These are phyloP conservation scores for Probaryconus sp. DNA, from an alignment of 1,140 invertebrate genomes.

Conservation along the genomic window DNA sequence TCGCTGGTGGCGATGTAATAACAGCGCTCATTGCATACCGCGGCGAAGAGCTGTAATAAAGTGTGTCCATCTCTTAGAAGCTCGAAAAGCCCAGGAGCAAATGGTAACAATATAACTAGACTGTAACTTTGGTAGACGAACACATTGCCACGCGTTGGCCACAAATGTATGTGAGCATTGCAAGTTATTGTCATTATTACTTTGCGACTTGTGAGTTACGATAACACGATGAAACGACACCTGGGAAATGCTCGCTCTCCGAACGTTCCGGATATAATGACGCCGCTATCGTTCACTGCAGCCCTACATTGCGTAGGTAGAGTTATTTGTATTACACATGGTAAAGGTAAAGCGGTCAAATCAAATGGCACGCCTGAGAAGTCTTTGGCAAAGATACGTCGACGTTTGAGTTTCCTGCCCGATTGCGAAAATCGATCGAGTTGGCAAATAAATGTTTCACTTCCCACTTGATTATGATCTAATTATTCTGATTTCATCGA, in stretches of 20 bases:
- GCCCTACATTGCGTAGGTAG: constrained; percentile 14
- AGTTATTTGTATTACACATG: constrained; percentile 29
- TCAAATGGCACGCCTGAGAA: constrained; percentile 17
- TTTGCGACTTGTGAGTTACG: constrained; percentile 42
- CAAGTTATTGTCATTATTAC: constrained; percentile 47
- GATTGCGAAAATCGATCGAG: constrained; percentile 22
- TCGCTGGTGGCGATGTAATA: constrained; percentile 15
- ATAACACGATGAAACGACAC: constrained; percentile 42
- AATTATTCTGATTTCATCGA: no score
- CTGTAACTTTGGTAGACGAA: constrained; percentile 19
- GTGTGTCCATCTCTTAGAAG: constrained; percentile 31
- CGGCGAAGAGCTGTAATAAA: constrained; percentile 34
- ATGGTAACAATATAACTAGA: constrained; percentile 46
- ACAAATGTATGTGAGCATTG: constrained; percentile 29
- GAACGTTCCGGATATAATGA: constrained; percentile 31
- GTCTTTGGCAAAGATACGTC: constrained; percentile 11
- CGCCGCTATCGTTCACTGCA: constrained; percentile 22
- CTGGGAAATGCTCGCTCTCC: constrained; percentile 12
- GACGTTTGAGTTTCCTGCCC: constrained; percentile 11
- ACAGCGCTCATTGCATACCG: constrained; percentile 20
- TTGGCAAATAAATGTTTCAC: neutral
- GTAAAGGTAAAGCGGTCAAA: constrained; percentile 12
- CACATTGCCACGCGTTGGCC: constrained; percentile 28
- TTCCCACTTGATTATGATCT: no score
- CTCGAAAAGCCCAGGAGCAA: constrained; percentile 44